These are phyloP conservation scores for Aphis craccivora DNA, from an alignment of 1,140 invertebrate genomes.

Conservation along the genomic window DNA sequence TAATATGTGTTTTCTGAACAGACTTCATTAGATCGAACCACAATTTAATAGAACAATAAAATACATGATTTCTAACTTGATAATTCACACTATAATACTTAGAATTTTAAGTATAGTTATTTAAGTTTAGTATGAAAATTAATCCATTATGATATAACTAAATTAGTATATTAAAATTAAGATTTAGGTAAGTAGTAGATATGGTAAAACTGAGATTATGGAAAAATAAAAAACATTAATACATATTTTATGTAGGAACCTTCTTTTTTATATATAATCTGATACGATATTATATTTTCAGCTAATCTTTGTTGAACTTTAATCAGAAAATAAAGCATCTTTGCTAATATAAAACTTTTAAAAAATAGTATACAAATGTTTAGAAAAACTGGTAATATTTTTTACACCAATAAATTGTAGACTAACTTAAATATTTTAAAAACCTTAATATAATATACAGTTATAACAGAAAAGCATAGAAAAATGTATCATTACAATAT, in stretches of 20 bases:
- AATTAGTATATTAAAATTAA: background rate
- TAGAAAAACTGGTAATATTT: background rate
- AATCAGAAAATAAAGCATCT: background rate
- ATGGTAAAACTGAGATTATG: background rate
- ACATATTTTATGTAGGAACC: background rate
- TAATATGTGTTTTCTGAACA: background rate
- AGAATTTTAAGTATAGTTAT: background rate
- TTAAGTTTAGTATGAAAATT: background rate
- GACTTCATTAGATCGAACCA: background rate
- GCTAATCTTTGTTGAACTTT: background rate
- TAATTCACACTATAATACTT: background rate
- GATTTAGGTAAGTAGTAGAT: background rate
- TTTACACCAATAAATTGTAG: slow-evolving; percentile 19
- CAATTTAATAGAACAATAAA: background rate
- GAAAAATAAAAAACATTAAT: background rate
- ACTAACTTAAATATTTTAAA: slow-evolving; percentile 27
- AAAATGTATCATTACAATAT: background rate
- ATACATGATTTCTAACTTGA: background rate
- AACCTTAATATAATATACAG: slow-evolving; percentile 10
- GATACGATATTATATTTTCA: background rate
- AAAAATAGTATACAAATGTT: slow-evolving; percentile 5
- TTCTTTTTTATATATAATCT: background rate
- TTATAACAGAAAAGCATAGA: background rate
- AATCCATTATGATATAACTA: background rate
- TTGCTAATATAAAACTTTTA: background rate